These are phyloP conservation scores for Dendrolimus houi DNA, from an alignment of 2,888 invertebrate species.

Conservation along the genomic window DNA sequence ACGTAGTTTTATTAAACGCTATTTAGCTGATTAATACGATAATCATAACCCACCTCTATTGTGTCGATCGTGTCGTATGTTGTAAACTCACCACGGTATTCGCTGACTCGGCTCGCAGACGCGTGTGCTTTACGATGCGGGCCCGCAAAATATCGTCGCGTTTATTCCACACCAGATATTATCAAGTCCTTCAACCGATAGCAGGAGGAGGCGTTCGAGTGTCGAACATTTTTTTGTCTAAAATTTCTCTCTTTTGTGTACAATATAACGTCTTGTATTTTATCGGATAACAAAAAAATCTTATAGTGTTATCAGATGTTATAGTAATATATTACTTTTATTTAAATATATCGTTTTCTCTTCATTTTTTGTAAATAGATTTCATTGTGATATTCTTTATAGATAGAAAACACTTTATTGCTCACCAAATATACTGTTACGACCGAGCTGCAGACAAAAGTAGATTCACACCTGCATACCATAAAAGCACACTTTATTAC, in stretches of 20 bases:
- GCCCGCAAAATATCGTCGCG: constrained; percentile 36
- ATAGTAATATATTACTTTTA: no score
- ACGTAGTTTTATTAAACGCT: no score
- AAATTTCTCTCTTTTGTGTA: neutral
- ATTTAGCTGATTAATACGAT: no score
- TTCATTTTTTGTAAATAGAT: no score
- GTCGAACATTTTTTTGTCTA: neutral
- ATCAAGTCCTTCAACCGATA: constrained; percentile 28
- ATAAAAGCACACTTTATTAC: no score
- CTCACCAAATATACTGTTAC: no score
- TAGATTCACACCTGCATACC: no score
- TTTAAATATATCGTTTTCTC: no score
- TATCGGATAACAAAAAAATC: neutral
- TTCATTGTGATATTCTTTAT: no score
- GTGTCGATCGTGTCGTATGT: constrained; percentile 11
- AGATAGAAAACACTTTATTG: no score
- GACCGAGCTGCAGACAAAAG: no score
- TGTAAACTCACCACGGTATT: constrained; percentile 11
- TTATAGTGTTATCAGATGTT: neutral
- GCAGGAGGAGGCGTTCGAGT: neutral
- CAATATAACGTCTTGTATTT: neutral
- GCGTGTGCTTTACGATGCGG: constrained; percentile 53
- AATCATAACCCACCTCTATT: no score
- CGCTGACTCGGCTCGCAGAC: constrained; percentile 42
- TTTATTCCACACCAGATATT: constrained; percentile 55